Conservation (phyloP, 2,888 invertebrate genomes). For the Seladonia tumulorum region DNA sequence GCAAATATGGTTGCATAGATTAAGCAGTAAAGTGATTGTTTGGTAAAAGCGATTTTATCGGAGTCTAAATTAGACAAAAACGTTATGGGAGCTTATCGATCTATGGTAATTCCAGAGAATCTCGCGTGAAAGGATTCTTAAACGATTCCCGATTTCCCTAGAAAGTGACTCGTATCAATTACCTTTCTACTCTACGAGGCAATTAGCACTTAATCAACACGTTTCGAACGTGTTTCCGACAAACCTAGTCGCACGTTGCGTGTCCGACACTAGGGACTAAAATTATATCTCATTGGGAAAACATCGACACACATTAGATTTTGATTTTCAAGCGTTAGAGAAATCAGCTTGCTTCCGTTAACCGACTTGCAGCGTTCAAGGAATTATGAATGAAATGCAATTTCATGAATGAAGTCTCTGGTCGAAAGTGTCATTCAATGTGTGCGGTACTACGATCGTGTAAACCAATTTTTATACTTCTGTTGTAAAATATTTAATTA, state of each 20-base stretch:
- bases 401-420: background rate
- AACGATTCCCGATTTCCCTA: background rate
- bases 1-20: background rate
- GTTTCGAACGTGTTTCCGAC: background rate
- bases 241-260: background rate
- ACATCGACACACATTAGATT: background rate
- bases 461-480: background rate
- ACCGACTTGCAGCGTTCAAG: background rate
- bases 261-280: background rate
- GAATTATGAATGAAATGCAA: background rate
- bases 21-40: background rate
- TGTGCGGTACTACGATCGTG: background rate
- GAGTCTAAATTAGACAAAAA: background rate
- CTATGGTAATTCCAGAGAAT: background rate
- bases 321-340: background rate
- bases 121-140: background rate
- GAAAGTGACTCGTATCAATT: conserved; percentile 12
- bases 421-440: background rate
- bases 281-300: background rate
- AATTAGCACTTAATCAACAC: conserved; percentile 2
- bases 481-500: background rate
- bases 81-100: background rate
- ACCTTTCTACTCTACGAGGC: background rate
- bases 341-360: background rate
- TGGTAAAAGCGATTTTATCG: background rate